Base-by-base conservation (phyloP, 1,140 invertebrate species). In the Magallana ariakensis region DNA sequence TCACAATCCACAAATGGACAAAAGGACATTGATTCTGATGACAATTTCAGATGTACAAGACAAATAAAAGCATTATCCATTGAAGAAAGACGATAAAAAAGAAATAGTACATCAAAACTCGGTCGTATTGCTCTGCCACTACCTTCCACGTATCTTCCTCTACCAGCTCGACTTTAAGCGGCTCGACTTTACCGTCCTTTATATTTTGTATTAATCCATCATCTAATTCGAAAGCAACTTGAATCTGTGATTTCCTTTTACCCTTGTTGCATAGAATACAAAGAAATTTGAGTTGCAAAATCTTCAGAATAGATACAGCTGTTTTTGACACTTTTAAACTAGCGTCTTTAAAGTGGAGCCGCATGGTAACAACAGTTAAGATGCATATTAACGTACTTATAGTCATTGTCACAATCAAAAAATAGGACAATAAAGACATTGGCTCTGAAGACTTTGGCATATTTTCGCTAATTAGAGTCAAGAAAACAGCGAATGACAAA, bases 391-490 rank as follows among this genome's bases (percentile, higher is more conserved):
- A 54, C n/a, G 80, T 82, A 26, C 84, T 85, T 8, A 54, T 60
- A 4, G 33, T 9, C 75, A 86, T 82, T 33, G 60, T 46, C 6
- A 86, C 80, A 7, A 86, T 80, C 10, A 86, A 57, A 46, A 81
- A 82, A n/a, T 60, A 58, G n/a, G 80, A 81, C 15, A 86, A n/a
- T 1, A 56, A 56, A 33, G 85, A 58, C 85, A 82, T 81, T 13
- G 75, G 85, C 8, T 81, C 60, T n/a, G 86, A 87, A 3, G 90
- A 85, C 57, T 90, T 89, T 3, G 92, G 92, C 57, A 92, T 92
- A 83, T 89, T 92, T 26, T 92, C 91, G 13, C 87, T 87, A 15
- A 92, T 85, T 11, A 91, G 57, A 16, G 91, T 84, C 89, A 92
- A 88, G 13, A 91, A 90, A 9, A 92, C 90, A 15, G 90, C 91